phyloP scores from a whole-genome alignment of 1,140 invertebrate genomes.

The Cydia pomonella region DNA sequence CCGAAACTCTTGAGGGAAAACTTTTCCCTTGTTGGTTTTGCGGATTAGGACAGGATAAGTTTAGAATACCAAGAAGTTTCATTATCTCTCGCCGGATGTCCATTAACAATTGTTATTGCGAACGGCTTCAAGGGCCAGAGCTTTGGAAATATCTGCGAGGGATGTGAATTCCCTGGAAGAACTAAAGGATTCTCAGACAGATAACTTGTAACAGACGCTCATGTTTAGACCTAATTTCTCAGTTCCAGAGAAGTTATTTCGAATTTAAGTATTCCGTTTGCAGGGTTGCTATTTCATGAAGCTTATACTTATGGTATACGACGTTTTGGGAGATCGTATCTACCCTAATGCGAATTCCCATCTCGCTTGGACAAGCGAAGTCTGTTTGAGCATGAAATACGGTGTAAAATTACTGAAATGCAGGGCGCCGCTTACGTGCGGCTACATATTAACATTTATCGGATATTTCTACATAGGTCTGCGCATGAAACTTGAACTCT shows the following conservation, averaged over 20 bases:
- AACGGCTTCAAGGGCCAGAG: constrained; percentile 44
- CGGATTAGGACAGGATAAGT: not conserved
- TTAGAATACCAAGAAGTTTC: constrained; percentile 23
- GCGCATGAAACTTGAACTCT: constrained; percentile 29
- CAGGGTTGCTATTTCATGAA: not conserved
- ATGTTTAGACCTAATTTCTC: constrained; percentile 9
- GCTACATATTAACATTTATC: constrained; percentile 10
- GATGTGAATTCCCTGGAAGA: constrained; percentile 21
- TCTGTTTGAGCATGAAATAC: not conserved
- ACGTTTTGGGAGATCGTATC: constrained; percentile 1
- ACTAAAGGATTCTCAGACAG: not conserved
- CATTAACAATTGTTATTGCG: constrained; percentile 48
- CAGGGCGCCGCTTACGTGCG: not conserved
- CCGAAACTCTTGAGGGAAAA: constrained; percentile 4
- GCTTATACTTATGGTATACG: not conserved
- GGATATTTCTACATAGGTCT: constrained; percentile 31
- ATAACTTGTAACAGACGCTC: not conserved
- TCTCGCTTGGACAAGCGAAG: not conserved
- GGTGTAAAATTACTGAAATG: not conserved
- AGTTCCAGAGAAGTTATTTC: constrained; percentile 5
- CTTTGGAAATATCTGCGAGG: constrained; percentile 23
- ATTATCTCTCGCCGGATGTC: constrained; percentile 41
- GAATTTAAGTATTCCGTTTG: constrained; percentile 5
- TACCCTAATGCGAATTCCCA: not conserved
- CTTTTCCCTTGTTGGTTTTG: constrained; percentile 17